A percentile compares a stretch with the other conserved stretches of the same genome.
Conservation (phyloP, 2,797 vertebrate species). For the Acanthurus leucopareius region DNA sequence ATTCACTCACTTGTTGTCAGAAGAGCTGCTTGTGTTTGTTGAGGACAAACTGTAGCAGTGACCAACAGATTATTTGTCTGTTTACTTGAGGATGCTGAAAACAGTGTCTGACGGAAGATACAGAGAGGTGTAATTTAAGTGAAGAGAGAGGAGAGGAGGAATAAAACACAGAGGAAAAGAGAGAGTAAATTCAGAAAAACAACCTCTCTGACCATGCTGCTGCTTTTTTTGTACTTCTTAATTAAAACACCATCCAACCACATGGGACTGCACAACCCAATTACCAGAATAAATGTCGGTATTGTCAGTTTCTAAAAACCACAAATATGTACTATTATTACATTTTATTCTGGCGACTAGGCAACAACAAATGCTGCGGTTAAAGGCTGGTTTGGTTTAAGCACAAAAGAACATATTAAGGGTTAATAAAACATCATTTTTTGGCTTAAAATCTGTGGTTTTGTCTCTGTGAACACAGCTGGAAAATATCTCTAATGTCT, state of each 20-base stretch:
- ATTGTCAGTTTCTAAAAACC: too few species aligned
- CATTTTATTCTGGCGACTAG: too few species aligned
- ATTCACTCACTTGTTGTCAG: constrained; percentile 34
- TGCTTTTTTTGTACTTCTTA: neutral
- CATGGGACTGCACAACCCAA: too few species aligned
- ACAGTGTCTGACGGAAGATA: constrained; percentile 4
- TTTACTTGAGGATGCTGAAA: constrained; percentile 29
- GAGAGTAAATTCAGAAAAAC: neutral
- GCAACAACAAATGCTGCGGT: too few species aligned
- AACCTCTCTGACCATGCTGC: constrained; percentile 8
- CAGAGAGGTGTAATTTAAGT: constrained; percentile 1
- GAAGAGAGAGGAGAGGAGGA: neutral
- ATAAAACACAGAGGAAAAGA: neutral
- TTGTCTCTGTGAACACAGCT: too few species aligned
- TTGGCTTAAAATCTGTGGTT: too few species aligned
- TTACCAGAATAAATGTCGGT: too few species aligned
- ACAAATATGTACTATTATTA: too few species aligned
- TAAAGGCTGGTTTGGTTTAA: too few species aligned
- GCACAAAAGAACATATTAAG: too few species aligned
- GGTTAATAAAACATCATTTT: too few species aligned
- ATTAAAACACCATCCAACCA: neutral
- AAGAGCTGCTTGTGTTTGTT: constrained; percentile 48
- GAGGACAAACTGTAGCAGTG: constrained; percentile 42
- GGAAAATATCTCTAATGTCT: too few species aligned
- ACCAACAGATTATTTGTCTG: constrained; percentile 17